These are phyloP conservation scores for Drosophila arizonae DNA, from an alignment of 1,140 invertebrate genomes.

Conservation along the genomic window DNA sequence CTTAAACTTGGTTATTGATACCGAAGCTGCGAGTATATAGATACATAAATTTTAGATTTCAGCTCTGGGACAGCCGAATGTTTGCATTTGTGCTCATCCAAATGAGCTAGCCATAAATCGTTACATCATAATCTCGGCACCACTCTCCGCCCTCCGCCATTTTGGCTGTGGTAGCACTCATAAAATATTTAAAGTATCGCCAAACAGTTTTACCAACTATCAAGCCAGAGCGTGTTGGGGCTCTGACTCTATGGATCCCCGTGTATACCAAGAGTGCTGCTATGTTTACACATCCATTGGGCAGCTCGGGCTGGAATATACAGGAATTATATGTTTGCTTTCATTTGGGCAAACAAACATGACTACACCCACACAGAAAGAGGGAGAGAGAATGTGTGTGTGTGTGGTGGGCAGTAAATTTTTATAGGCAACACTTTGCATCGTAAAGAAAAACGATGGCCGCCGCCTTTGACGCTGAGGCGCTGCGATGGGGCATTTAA, in stretches of 20 bases:
- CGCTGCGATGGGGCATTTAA: conserved; percentile 53
- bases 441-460: conserved; percentile 65
- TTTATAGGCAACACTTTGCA: conserved; percentile 62
- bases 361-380: not conserved
- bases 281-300: conserved; percentile 46
- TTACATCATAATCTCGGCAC: conserved; percentile 56
- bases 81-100: conserved; percentile 54
- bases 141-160: not conserved
- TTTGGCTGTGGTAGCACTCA: conserved; percentile 8
- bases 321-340: conserved; percentile 60
- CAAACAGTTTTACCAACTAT: conserved; percentile 56
- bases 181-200: conserved; percentile 67
- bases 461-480: conserved; percentile 15
- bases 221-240: conserved; percentile 9
- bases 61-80: conserved; percentile 43
- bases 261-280: conserved; percentile 12
- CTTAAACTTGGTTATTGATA: conserved; percentile 13
- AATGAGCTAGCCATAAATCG: conserved; percentile 52
- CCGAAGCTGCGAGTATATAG: conserved; percentile 4
- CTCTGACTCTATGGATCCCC: conserved; percentile 18
- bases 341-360: conserved; percentile 61
- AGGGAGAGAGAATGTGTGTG: not conserved
- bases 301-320: conserved; percentile 20
- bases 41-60: conserved; percentile 46
- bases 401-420: conserved; percentile 49